Conservation (phyloP, 2,888 invertebrate species). For the Syrista parreyssii region DNA sequence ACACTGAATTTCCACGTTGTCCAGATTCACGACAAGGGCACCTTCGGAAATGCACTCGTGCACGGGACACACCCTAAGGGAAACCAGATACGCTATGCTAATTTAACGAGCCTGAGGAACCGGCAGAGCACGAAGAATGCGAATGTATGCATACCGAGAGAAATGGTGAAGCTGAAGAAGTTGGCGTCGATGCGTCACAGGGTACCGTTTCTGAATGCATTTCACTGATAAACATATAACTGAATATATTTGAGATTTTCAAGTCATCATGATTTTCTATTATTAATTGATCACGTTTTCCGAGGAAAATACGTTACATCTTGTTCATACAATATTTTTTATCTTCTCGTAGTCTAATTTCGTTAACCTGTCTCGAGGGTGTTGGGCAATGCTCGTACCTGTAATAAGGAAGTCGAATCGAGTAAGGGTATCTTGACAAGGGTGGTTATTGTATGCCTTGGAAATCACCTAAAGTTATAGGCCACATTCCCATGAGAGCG, state of each 20-base stretch:
- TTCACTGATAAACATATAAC: constrained; percentile 7
- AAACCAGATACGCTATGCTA: constrained; percentile 4
- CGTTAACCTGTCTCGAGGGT: neutral
- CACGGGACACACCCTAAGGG: constrained; percentile 3
- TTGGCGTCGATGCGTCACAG: constrained; percentile 22
- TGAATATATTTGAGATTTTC: neutral
- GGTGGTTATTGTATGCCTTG: neutral
- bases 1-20: neutral
- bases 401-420: neutral
- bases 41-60: constrained; percentile 2
- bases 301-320: neutral
- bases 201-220: constrained; percentile 25
- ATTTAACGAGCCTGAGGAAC: neutral
- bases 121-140: neutral
- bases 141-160: neutral
- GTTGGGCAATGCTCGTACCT: neutral
- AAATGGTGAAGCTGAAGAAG: neutral
- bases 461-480: neutral
- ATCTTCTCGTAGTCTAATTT: neutral
- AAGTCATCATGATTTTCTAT: neutral
- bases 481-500: neutral
- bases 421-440: neutral
- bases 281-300: neutral
- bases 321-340: neutral
- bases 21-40: neutral